Base-by-base conservation (phyloP, 2,888 invertebrate genomes). In the Drosophila paranaensis region DNA sequence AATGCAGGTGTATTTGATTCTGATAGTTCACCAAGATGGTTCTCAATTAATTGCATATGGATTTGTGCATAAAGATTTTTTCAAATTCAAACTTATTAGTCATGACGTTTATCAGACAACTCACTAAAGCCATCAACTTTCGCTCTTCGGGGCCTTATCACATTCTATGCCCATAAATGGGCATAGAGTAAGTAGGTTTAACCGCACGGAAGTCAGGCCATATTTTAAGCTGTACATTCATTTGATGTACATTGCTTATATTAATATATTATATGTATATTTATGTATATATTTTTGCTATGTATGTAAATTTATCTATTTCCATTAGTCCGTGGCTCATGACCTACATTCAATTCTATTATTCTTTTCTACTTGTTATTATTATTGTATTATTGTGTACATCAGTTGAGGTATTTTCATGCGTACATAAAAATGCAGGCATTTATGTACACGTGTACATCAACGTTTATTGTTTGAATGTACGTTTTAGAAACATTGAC, bases 401-500 rank as follows among this genome's bases (percentile, higher is more conserved):
- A 27, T 27, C 6, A 27, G 6, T 27, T 27, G 0, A 6, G 27
- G 27, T 27, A 27, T 27, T 27, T 27, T 27, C 27, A 27, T 5
- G 4, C 27, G 6, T 27, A 27, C 27, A 27, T 27, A 27, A 27
- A 42, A 10, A 42, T 20, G 5, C 54, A 51, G 6, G 11, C 54
- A 30, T 30, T 27, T 33, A 10, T 6, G 46, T 14, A 16, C 10
- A 16, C 16, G 10, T 46, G 25, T 39, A 48, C 20, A 43, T 69
- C 11, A 30, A 37, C 27, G 0, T 40, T 0, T 13, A 27, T 11
- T 20, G 4, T 45, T 14, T 55, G 2, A 16, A 5, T 16, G 25
- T 67, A 63, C 60, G 50, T 77, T 48, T 46, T 48, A 5, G 2
- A 16, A 45, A 30, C 37, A 61, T 55, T 73, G 67, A 14, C 58